These are phyloP conservation scores for Drosophila mayaguana DNA, from an alignment of 2,888 invertebrate species.

Conservation along the genomic window DNA sequence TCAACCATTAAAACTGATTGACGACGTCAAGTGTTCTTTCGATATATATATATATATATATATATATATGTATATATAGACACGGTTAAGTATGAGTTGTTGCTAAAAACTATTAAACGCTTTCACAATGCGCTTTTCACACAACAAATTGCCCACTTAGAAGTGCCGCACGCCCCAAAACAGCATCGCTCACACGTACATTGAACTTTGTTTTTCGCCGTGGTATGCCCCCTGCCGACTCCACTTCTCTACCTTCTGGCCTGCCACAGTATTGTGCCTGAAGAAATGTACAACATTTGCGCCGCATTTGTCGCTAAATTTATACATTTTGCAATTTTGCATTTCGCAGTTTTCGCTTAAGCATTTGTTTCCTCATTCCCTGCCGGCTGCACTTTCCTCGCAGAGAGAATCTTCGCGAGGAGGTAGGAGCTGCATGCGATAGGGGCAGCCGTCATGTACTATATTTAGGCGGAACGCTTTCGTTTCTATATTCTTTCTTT, in stretches of 20 bases:
- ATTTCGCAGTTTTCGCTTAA: constrained; percentile 34
- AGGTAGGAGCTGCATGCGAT: neutral
- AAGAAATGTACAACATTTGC: constrained; percentile 52
- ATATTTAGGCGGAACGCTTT: constrained; percentile 40
- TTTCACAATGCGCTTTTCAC: constrained; percentile 63
- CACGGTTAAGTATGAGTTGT: constrained; percentile 1
- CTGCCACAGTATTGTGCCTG: neutral
- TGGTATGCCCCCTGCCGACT: neutral
- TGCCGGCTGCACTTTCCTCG: constrained; percentile 48
- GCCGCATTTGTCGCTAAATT: constrained; percentile 69
- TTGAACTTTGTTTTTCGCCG: constrained; percentile 65
- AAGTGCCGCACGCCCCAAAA: constrained; percentile 44
- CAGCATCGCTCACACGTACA: constrained; percentile 61
- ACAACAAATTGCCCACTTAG: constrained; percentile 71
- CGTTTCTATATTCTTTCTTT: no score
- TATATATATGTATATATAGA: constrained; percentile 21
- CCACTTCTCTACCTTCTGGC: neutral
- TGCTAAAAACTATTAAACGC: constrained; percentile 55
- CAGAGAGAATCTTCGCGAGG: neutral
- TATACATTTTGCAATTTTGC: constrained; percentile 57
- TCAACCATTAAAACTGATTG: constrained; percentile 67
- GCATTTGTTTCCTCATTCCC: constrained; percentile 77
- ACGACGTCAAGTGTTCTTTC: constrained; percentile 78
- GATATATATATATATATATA: constrained; percentile 15
- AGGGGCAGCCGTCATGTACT: constrained; percentile 41